Evolutionary conservation across 2,888 invertebrate species (phyloP).

Genomic region (Euzophera pinguis): DNA sequence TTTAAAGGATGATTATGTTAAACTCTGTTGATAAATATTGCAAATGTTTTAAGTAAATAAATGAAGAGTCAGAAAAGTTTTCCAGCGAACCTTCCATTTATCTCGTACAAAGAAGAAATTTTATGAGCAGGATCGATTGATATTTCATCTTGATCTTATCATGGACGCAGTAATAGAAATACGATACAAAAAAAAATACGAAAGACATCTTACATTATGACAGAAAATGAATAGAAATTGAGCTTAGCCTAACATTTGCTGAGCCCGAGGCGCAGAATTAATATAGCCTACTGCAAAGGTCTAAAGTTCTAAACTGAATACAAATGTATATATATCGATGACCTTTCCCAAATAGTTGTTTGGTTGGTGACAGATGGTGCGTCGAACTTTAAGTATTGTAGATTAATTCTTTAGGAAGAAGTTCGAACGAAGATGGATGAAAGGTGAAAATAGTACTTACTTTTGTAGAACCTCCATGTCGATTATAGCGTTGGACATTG

Average conservation of each 20-base stretch:
- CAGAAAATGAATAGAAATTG: background rate
- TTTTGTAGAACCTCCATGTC: slow-evolving; percentile 89
- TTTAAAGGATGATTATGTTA: no score
- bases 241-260: background rate
- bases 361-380: slow-evolving; percentile 2
- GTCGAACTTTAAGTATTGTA: background rate
- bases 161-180: no score
- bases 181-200: background rate
- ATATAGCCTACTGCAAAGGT: background rate
- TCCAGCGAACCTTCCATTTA: no score
- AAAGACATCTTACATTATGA: background rate
- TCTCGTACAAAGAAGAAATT: background rate
- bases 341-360: background rate
- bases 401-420: slow-evolving; percentile 1
- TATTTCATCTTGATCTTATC: background rate
- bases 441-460: slow-evolving; percentile 67
- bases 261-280: background rate
- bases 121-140: no score
- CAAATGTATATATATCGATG: slow-evolving; percentile 1
- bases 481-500: slow-evolving; percentile 87
- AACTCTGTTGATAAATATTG: no score
- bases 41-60: no score
- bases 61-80: no score
- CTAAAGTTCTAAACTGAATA: slow-evolving; percentile 3
- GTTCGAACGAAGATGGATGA: background rate